Base-by-base conservation (phyloP, 2,797 vertebrate genomes). In the Atherinosoma microstoma region DNA sequence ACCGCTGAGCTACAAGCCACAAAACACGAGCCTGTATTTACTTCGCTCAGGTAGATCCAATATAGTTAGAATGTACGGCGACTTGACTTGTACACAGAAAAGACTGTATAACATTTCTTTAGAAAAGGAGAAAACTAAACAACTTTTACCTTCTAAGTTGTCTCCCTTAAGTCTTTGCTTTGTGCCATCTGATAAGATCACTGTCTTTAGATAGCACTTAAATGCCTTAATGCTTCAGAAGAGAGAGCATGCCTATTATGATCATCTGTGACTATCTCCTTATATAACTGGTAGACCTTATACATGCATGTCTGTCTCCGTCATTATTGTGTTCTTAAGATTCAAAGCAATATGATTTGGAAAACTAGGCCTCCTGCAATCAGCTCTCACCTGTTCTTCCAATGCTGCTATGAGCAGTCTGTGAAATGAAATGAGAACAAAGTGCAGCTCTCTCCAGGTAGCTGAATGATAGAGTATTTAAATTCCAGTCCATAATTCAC, bases 381-480 rank as follows among this genome's bases (percentile, higher is more conserved):
- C 64, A 47, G 45, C 30, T 3, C 7, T 66, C 11, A 0, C 45
- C 30, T 70, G 36, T 20, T 51, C 40, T 60, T 72, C 49, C 62
- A 7, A 35, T 8, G 27, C 70, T 29, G 58, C 67, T 54, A 73
- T 81, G 56, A 82, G 83, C 70, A 45, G 69, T 6, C 66, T 45
- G 22, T 51, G 32, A 71, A 76, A 73, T 72, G 40, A 71, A 62
- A 73, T 15, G n/a, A 76, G 59, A 56, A 42, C 64, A 76, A 76
- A 75, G 72, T 49, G 3, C 24, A 5, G 30, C 57, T 54, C 64
- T 77, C 80, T 74, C 22, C 76, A 84, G 78, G 85, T 78, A 75
- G 56, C 66, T 64, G 59, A 87, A 73, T 82, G 77, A 83, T 75
- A 57, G 71, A 86, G 91, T 83, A 88, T 88, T 84, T 70, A 81